Evolutionary conservation across 2,888 invertebrate species (phyloP).

Genomic region (Eubasilissa splendida): DNA sequence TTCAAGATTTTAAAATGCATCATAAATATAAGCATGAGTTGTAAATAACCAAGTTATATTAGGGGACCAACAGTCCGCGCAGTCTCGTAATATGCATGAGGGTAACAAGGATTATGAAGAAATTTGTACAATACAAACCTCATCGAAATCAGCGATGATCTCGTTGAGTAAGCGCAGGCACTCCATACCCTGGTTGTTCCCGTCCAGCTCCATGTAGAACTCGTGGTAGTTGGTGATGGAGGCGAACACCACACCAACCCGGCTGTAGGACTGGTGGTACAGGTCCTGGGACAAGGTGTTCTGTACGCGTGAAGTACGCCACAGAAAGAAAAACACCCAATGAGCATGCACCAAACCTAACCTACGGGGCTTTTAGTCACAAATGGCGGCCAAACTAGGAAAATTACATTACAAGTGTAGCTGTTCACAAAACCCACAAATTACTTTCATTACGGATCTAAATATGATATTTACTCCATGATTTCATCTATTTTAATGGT

Average conservation of each 20-base stretch:
- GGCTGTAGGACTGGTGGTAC: slow-evolving; percentile 93
- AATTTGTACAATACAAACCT: slow-evolving; percentile 70
- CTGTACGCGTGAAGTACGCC: slow-evolving; percentile 65
- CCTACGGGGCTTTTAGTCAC: slow-evolving; percentile 57
- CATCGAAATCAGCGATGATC: slow-evolving; percentile 95
- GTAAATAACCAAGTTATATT: background rate
- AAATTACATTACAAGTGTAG: slow-evolving; percentile 32
- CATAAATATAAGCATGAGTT: background rate
- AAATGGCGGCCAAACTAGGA: slow-evolving; percentile 53
- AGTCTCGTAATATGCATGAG: background rate
- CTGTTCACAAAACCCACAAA: too few relatives aligned
- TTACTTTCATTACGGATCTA: background rate
- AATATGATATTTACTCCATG: background rate
- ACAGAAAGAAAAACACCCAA: slow-evolving; percentile 62
- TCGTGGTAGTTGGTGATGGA: slow-evolving; percentile 96
- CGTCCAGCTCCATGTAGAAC: slow-evolving; percentile 93
- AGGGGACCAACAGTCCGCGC: background rate
- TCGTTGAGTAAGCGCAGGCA: slow-evolving; percentile 91
- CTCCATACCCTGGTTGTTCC: slow-evolving; percentile 93
- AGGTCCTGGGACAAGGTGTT: slow-evolving; percentile 83
- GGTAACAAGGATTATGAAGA: too few relatives aligned
- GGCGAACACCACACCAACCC: slow-evolving; percentile 93
- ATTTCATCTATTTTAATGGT: background rate
- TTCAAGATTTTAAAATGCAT: background rate
- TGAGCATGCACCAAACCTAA: slow-evolving; percentile 59